Conservation (phyloP, 2,797 vertebrate species). For the Notoglanidium macrostoma region DNA sequence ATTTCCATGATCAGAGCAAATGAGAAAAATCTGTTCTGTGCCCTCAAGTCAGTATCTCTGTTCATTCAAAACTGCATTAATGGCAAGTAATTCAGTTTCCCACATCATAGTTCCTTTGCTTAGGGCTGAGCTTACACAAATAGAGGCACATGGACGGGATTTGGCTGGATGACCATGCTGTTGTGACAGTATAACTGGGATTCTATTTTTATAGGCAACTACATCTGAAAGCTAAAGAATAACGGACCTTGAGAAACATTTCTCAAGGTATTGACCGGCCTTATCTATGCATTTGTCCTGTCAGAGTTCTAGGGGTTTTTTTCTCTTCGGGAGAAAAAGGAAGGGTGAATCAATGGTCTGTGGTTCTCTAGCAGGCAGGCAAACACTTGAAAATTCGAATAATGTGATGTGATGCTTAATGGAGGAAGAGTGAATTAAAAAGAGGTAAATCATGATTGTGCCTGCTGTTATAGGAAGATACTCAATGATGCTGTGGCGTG, state of each 20-base stretch:
- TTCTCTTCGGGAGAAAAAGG: neutral
- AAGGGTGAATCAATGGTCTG: neutral
- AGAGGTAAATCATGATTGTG: neutral
- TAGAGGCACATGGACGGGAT: neutral
- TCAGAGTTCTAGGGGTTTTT: neutral
- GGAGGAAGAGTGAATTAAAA: neutral
- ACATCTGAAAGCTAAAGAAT: neutral
- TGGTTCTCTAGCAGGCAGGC: neutral
- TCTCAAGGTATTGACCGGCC: neutral
- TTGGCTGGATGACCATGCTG: neutral
- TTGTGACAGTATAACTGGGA: neutral
- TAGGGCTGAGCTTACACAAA: neutral
- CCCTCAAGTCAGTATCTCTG: neutral
- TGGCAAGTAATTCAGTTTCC: slow-evolving; percentile 7
- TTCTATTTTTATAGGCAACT: neutral
- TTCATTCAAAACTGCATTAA: slow-evolving; percentile 9
- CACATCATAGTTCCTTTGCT: neutral
- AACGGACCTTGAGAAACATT: neutral
- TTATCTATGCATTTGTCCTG: neutral
- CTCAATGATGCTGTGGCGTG: too few relatives aligned
- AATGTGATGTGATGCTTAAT: neutral
- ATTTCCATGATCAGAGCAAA: slow-evolving; percentile 16
- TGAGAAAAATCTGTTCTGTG: neutral
- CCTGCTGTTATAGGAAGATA: too few relatives aligned
- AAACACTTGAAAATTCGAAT: neutral